Base-by-base conservation (phyloP, 1,140 invertebrate genomes). In the Cherax destructor region DNA sequence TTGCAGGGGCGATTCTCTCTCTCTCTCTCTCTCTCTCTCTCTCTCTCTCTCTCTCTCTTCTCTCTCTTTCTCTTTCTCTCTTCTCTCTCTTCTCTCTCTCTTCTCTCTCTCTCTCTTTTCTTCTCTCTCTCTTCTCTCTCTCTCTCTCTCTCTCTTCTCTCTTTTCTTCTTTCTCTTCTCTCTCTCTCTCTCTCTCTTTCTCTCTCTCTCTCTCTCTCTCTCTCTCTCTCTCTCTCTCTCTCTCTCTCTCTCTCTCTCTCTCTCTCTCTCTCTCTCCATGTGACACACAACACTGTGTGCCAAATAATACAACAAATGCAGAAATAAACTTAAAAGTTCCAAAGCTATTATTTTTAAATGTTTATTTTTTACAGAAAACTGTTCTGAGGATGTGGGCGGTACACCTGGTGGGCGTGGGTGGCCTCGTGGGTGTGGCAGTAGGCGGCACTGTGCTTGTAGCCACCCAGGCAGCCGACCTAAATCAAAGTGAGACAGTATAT, bases 51-150 rank as follows among this genome's bases (percentile, higher is more conserved):
- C 41, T 78, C 76, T 24, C 30, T 78, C 41, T 78, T 24, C 80
- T 59, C 49, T n/a, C 11, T n/a, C 49, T 9, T 3, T 52, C 49
- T n/a, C 49, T n/a, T 49, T n/a, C 41, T 49, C 41, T n/a, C 50
- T 84, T 84, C 81, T 59, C 59, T 59, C 52, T 84, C 81, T 61
- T 61, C n/a, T 84, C 81, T 59, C 52, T 59, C 52, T 84, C 81
- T 59, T 72, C 61, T 72, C 5, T 72, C 59, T 30, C 59, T 85
- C 18, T 47, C 83, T 72, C 65, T 47, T 50, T 21, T 2, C 1
- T 4, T 18, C 52, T n/a, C 83, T 84, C 61, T 18, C 47, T 72
- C 65, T 49, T 69, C 61, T 85, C 83, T 47, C n/a, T 21, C 18
- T 41, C 11, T 47, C 65, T 47, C 61, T 72, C 59, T 47, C 65